Evolutionary conservation across 2,113 vertebrate species (phyloP), one percentile per base, ranked within the genome.

Genomic region (Brachionichthys hirsutus): DNA sequence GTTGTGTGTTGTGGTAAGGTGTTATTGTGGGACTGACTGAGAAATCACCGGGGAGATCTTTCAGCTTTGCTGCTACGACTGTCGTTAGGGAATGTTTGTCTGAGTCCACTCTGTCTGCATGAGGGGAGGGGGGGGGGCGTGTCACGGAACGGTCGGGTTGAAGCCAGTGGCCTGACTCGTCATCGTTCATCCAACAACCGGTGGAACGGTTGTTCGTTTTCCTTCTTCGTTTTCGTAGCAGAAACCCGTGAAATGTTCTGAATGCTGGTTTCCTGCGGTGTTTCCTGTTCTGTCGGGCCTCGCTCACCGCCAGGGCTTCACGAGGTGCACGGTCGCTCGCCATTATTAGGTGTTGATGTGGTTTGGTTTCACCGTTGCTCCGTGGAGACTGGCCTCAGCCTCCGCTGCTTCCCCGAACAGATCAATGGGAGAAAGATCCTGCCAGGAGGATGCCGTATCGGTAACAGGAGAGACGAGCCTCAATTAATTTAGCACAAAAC

Each of bases 401-500:
- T 75, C 57, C 56, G 1, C 58, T 42, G 55, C 62, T 62, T 36
- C 57, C 76, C 56, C 84, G 80, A 88, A 89, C 82, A 85, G 85
- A 90, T 91, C 89, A 88, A 91, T 90, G 81, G 49, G 46, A 59
- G 58, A 52, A 74, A 82, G 71, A 65, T 75, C 50, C 54, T 77
- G 63, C 34, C 15, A 77, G 72, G 59, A 70, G 84, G 83, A 87
- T 89, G 50, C 75, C 13, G 36, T 88, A 75, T 90, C 89, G n/a
- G 78, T 82, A 82, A 87, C 81, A 65, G 82, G 77, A 88, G 86
- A 79, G 78, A 82, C 56, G 73, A 85, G 75, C 75, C 57, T 71
- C 86, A 82, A 86, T 90, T 89, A 79, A 90, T 90, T 90, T 86
- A 87, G 85, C 77, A 70, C 83, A 73, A n/a, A 87, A 88, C 88